Evolutionary conservation across 2,797 vertebrate species (phyloP).

Genomic region (Euphonia xanthogaster): DNA sequence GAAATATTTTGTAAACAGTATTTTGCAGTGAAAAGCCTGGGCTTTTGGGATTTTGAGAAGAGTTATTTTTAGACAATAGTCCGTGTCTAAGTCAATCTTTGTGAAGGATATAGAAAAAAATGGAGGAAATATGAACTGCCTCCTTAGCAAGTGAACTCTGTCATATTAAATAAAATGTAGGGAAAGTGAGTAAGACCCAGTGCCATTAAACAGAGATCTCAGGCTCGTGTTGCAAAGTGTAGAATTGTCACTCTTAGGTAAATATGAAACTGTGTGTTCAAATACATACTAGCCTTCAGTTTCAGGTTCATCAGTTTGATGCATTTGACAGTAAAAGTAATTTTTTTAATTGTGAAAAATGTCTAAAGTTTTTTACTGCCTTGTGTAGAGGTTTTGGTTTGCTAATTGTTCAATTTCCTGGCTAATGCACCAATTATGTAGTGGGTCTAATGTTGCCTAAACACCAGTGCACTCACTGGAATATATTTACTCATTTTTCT

Average conservation of each 20-base stretch:
- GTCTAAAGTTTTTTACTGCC: fast-evolving
- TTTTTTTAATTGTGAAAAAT: neutral
- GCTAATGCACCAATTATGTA: neutral
- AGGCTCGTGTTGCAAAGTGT: fast-evolving
- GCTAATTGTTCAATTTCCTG: neutral
- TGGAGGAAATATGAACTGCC: neutral
- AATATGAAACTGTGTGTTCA: neutral
- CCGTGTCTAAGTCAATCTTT: neutral
- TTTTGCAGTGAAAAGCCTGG: neutral
- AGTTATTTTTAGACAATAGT: neutral
- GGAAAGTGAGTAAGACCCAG: neutral
- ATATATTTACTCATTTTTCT: neutral
- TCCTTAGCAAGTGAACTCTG: neutral
- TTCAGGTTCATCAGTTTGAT: neutral
- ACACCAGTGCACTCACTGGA: neutral
- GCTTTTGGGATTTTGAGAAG: neutral
- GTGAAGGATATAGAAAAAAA: neutral
- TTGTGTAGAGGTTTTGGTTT: neutral
- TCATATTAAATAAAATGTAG: neutral
- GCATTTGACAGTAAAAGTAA: neutral
- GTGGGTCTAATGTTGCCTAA: neutral
- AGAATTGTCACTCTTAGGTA: neutral
- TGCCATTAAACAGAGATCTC: neutral
- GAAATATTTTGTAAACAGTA: neutral
- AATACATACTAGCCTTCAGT: neutral